phyloP scores from a whole-genome alignment of 2,888 invertebrate genomes.

The Argyra leucocephala region DNA sequence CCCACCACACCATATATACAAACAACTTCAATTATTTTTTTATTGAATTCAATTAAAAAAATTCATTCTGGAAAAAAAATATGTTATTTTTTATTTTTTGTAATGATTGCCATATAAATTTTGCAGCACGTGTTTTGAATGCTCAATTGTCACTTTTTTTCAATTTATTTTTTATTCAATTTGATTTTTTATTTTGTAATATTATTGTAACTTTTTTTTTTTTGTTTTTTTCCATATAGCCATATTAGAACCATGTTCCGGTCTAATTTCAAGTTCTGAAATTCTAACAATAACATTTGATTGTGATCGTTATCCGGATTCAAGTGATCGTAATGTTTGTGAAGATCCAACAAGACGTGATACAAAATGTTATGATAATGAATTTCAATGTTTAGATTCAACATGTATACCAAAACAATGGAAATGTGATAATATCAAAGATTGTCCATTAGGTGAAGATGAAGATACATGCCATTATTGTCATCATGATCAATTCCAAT shows the following conservation, averaged over 20 bases:
- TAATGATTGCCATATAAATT: no score
- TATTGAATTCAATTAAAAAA: no score
- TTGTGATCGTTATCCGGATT: conserved; percentile 52
- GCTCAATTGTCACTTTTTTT: not conserved
- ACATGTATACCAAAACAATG: conserved; percentile 54
- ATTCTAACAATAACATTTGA: conserved; percentile 49
- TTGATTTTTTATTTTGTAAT: no score
- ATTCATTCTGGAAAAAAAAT: no score
- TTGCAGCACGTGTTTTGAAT: no score
- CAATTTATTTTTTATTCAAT: conserved; percentile 12
- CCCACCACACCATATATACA: no score
- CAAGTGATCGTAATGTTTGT: conserved; percentile 46
- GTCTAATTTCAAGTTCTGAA: conserved; percentile 49
- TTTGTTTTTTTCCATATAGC: conserved; percentile 39
- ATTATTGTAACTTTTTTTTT: no score
- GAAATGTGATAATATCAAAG: conserved; percentile 47
- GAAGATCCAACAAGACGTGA: conserved; percentile 46
- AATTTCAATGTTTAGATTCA: conserved; percentile 51
- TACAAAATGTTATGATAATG: conserved; percentile 47
- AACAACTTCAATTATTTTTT: no score
- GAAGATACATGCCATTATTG: conserved; percentile 45
- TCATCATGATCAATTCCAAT: conserved; percentile 45
- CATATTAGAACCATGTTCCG: conserved; percentile 53
- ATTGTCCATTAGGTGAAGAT: conserved; percentile 44
- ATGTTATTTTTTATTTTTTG: no score